Evolutionary conservation across 2,888 invertebrate genomes (phyloP), one percentile per base, ranked within the genome.

Genomic region (Lumbricus terrestris): DNA sequence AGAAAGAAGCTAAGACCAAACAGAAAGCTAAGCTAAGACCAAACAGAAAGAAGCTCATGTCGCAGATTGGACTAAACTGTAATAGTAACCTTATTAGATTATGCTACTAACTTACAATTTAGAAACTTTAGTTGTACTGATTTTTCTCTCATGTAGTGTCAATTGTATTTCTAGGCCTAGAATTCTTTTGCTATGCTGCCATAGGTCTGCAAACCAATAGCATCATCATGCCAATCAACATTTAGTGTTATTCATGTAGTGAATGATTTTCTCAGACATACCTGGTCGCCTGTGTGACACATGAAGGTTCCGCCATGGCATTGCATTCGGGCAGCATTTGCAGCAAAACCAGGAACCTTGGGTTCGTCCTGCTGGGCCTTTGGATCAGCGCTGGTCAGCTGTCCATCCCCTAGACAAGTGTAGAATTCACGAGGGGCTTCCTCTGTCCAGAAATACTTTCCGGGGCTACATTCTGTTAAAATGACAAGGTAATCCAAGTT

Each of bases 401-500:
- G 38, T 20, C 5, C 88, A 88, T n/a, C n/a, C n/a, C 33, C 88
- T 42, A 91, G 69, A 40, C 91, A 91, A 29, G 91, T 89, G 88
- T 89, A 91, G 89, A 90, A 91, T 35, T 88, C 89, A 37, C 35
- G 40, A 33, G 91, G 90, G 8, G 38, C 29, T 38, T 82, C n/a
- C 88, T 90, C 90, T 34, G 54, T 40, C 91, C 91, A 91, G 90
- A 91, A 90, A 82, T 90, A 91, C 89, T 90, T 90, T 18, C 91
- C 90, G 13, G 90, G 89, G 23, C 33, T 34, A 82, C 91, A 91
- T 83, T 91, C 91, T 91, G 85, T 85, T 37, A 34, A 69, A 47
- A 47, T 47, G 47, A 23, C 47, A 47, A 23, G 23, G 47, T 20
- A 20, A 47, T 23, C 23, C 8, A 47, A 23, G 11, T 69, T 69